Base-by-base conservation (phyloP, 2,888 invertebrate species). In the Pachycephus smyrnensis region DNA sequence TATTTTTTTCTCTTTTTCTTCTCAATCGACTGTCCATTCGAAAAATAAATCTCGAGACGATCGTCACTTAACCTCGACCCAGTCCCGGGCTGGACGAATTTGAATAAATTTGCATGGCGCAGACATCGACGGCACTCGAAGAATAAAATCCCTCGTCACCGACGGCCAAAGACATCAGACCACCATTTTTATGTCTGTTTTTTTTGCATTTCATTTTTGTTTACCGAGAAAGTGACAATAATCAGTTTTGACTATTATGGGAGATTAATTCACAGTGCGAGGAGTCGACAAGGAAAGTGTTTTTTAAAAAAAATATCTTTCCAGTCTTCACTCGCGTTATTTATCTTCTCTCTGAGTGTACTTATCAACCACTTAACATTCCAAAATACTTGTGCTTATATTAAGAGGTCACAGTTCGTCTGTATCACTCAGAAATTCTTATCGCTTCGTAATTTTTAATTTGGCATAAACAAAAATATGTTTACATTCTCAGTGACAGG, bases 81-180 rank as follows among this genome's bases (percentile, higher is more conserved):
- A 40, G 9, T 40, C 23, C 40, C 23, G 40, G 40, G 40, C 2
- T 40, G 23, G 15, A 69, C 1, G 31, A 31, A 71, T 71, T 71
- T 33, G 32, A 71, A 71, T 71, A 71, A 71, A 71, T 71, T 31
- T 71, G 31, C 31, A 71, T 71, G 31, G 31, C 15, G 71, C 71
- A 9, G 23, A 23, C 55, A 9, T 55, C 55, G 9, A 55, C 40
- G 40, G 15, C 9, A 55, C 2, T 55, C 23, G 55, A 23, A 55
- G 23, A 55, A 55, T 55, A 23, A 55, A 55, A 23, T 23, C 23
- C 9, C 55, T 55, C 55, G 9, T 23, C 9, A 55, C 23, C 55
- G 55, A 55, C 23, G 23, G 9, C 1, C 31, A 33, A 3, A 71
- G 15, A 71, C 12, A 11, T 69, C 23, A 30, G 30, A 30, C 30